phyloP scores from a whole-genome alignment of 53 echinoderm and acorn worm genomes.

The Antedon mediterranea region DNA sequence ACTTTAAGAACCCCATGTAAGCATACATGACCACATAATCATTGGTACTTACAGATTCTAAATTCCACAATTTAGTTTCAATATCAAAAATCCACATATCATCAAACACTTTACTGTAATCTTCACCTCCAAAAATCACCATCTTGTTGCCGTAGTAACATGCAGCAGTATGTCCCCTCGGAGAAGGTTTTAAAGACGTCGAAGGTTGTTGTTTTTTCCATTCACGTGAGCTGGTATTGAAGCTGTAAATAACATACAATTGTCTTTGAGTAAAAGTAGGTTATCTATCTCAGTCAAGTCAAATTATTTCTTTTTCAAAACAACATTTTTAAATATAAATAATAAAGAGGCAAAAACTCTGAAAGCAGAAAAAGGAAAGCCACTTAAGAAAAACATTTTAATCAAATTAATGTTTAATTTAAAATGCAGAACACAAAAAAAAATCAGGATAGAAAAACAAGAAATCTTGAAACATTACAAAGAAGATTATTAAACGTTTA shows the following conservation, averaged over 20 bases:
- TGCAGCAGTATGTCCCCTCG: slow-evolving; percentile 51
- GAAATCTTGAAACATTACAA: neutral
- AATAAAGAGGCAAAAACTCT: too few relatives aligned
- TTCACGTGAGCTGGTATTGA: slow-evolving; percentile 15
- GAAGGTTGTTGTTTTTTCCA: slow-evolving; percentile 35
- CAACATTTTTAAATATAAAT: too few relatives aligned
- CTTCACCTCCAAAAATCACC: slow-evolving; percentile 54
- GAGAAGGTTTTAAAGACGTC: slow-evolving; percentile 14
- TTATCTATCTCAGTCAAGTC: too few relatives aligned
- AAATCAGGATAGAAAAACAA: too few relatives aligned
- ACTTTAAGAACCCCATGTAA: too few relatives aligned
- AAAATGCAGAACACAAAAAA: too few relatives aligned
- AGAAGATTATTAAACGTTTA: neutral
- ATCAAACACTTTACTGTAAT: slow-evolving; percentile 26
- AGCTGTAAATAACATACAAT: slow-evolving; percentile 27
- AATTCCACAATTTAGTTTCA: slow-evolving; percentile 1
- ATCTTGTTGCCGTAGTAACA: slow-evolving; percentile 13
- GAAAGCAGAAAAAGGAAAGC: too few relatives aligned
- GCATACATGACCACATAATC: neutral
- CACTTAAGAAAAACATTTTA: too few relatives aligned
- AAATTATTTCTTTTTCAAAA: too few relatives aligned
- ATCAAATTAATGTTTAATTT: too few relatives aligned
- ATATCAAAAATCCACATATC: slow-evolving; percentile 64
- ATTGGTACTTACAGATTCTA: slow-evolving; percentile 9
- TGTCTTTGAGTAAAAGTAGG: neutral